Percentiles rank a stretch among this genome's conserved stretches.
Conservation (phyloP, 2,888 invertebrate genomes). For the Chaetogeoica ovagalla region DNA sequence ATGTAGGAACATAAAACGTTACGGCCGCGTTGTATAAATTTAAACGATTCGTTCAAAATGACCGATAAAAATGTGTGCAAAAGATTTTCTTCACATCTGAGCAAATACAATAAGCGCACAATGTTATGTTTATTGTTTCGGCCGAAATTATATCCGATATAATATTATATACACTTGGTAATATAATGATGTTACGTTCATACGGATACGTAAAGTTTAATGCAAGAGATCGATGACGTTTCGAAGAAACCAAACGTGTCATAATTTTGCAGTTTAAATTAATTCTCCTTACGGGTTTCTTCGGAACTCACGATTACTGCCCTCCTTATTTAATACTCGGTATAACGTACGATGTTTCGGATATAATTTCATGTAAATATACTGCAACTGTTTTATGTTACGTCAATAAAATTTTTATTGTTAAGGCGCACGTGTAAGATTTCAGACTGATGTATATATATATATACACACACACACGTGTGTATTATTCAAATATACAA, state of each 20-base stretch:
- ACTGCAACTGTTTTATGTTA: neutral
- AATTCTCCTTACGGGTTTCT: neutral
- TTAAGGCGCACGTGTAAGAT: neutral
- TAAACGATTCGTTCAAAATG: too few species aligned
- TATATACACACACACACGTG: too few species aligned
- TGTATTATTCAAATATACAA: neutral
- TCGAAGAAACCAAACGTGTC: neutral
- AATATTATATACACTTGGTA: too few species aligned
- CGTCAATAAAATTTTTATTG: slow-evolving; percentile 26
- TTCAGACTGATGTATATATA: neutral
- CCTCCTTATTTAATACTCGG: neutral
- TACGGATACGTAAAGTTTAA: neutral
- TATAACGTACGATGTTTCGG: neutral
- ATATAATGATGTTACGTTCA: too few species aligned
- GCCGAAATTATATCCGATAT: too few species aligned
- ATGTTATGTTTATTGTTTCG: too few species aligned
- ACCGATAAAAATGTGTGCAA: too few species aligned
- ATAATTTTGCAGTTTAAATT: neutral
- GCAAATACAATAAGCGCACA: too few species aligned
- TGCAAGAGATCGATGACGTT: neutral
- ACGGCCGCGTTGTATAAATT: too few species aligned
- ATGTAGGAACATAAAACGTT: too few species aligned
- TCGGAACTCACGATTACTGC: neutral
- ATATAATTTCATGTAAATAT: too few species aligned
- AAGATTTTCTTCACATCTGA: too few species aligned